Base-by-base conservation (phyloP, 2,888 invertebrate genomes). In the Drosophila nr. fundita region DNA sequence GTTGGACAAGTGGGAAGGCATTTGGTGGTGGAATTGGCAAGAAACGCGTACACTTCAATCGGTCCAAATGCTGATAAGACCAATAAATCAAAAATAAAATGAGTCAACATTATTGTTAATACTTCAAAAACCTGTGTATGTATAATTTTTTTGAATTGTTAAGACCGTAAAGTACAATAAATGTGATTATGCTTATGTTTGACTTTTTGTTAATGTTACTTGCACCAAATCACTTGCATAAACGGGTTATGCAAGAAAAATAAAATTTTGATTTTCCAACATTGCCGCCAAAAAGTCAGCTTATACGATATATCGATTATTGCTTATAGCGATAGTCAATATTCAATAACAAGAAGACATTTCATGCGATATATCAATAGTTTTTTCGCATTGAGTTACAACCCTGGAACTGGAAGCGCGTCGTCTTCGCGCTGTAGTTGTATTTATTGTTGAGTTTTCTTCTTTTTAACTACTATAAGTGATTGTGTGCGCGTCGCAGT, bases 371-470 rank as follows among this genome's bases (percentile, higher is more conserved):
- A n/a, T 36, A 65, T 66, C 66, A 58, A 38, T 62, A 6, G 8
- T 0, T 18, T 24, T 34, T 21, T n/a, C n/a, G 13, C 6, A 11
- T 48, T 4, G 13, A 49, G 54, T 24, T 71, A 53, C 78, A 78
- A 62, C 78, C 45, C 78, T 78, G 81, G 7, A 65, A 52, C 21
- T 77, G 53, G 48, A 68, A 83, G 82, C 84, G 82, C 82, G 87
- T 82, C 87, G 76, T 67, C 73, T 83, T 80, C 86, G 86, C 84
- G 60, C 68, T 87, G 64, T 73, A 70, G 73, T 65, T 77, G 49
- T 80, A 70, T 85, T 80, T 86, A 63, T 83, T 87, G 86, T 83
- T 88, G 73, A 82, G 67, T 87, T 82, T 80, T 73, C 52, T 53
- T 62, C 68, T 64, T 58, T 78, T 73, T 60, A 79, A 57, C 52